Evolutionary conservation across 2,888 invertebrate genomes (phyloP).

Genomic region (Mamestra brassicae): DNA sequence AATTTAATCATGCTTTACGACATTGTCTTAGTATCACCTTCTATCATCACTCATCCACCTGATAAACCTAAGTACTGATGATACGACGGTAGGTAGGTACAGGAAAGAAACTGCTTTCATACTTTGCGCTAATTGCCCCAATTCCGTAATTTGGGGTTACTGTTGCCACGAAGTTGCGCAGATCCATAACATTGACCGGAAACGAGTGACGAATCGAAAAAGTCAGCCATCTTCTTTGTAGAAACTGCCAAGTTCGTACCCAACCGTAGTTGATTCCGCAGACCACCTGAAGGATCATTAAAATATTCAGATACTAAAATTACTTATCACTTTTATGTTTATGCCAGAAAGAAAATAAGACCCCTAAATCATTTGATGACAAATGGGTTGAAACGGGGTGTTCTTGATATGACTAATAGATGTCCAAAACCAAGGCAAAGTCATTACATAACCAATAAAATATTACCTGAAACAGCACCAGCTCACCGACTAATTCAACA

Average conservation of each 20-base stretch:
- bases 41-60: neutral
- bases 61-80: too few relatives aligned
- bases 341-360: neutral
- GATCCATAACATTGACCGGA: constrained; percentile 79
- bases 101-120: neutral
- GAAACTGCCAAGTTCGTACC: constrained; percentile 85
- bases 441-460: neutral
- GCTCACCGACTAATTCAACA: neutral
- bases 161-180: constrained; percentile 71
- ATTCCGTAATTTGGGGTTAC: constrained; percentile 73
- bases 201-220: constrained; percentile 83
- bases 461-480: neutral
- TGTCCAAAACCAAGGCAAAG: neutral
- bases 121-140: constrained; percentile 73
- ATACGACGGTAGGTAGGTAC: too few relatives aligned
- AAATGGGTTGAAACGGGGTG: neutral
- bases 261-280: constrained; percentile 77
- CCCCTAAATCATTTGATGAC: neutral
- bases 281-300: constrained; percentile 73
- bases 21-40: neutral
- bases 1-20: too few relatives aligned
- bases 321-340: too few relatives aligned
- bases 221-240: constrained; percentile 82
- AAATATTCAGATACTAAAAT: constrained; percentile 1
- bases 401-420: neutral